Evolutionary conservation across 2,113 vertebrate species (phyloP).

Genomic region (Phylloscopus trochiloides): DNA sequence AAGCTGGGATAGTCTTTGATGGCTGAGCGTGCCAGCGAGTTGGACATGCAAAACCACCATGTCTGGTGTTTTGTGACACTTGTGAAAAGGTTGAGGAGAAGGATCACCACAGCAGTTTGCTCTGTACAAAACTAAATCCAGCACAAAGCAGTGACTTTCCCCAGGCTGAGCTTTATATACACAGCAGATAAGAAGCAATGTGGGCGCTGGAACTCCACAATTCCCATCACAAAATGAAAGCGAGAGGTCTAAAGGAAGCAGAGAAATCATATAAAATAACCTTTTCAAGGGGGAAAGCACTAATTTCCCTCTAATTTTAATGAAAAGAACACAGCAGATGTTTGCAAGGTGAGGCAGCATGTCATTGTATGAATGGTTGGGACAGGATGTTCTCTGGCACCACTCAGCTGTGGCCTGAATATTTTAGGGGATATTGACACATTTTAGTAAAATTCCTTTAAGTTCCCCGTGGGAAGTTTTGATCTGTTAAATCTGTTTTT

Average conservation of each 20-base stretch:
- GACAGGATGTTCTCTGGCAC: background rate
- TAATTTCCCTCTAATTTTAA: background rate
- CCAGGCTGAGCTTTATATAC: background rate
- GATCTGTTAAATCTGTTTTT: background rate
- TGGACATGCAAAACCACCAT: background rate
- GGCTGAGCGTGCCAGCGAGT: fast-evolving
- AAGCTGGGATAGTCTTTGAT: background rate
- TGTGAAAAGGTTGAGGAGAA: background rate
- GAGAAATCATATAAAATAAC: background rate
- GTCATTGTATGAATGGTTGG: background rate
- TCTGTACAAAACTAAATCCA: background rate
- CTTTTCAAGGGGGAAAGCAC: background rate
- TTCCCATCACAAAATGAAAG: fast-evolving
- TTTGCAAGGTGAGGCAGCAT: background rate
- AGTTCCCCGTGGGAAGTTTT: background rate
- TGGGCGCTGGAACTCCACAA: background rate
- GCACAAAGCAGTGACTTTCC: background rate
- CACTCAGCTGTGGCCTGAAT: background rate
- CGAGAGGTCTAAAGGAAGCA: background rate
- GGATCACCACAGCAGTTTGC: background rate
- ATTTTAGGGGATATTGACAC: background rate
- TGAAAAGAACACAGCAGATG: background rate
- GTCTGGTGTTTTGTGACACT: background rate
- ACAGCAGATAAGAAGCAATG: background rate
- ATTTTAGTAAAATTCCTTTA: background rate